Base-by-base conservation (phyloP, 2,797 vertebrate genomes). In the Catamblyrhynchus diadema region DNA sequence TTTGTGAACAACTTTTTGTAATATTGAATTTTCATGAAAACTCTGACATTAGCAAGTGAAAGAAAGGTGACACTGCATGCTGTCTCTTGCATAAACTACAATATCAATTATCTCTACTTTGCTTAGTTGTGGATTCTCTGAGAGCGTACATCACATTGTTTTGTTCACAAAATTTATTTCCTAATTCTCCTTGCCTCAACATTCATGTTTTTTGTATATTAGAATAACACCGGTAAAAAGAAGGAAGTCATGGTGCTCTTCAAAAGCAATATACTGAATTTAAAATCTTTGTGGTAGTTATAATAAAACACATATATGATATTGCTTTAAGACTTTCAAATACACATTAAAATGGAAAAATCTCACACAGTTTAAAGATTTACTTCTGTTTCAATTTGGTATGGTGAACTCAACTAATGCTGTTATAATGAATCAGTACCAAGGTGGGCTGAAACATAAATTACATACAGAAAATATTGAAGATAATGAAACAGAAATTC, bases 21-120 rank as follows among this genome's bases (percentile, higher is more conserved):
- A 67, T 65, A 69, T 19, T 87, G 56, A 80, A 85, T 92, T 95
- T 92, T 87, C 42, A 65, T 77, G 81, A 82, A 92, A 95, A 74
- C 14, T 72, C 19, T 83, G 54, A 45, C 15, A 53, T 57, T 80
- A 88, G 4, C 20, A 85, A 87, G 60, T 61, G 71, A 86, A 93
- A 79, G 42, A 75, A 92, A 91, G 48, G 53, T 93, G 78, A 85
- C 47, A 67, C 61, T 87, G 37, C 21, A 30, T 53, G n/a, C 30
- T 80, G 4, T 50, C 16, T 65, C 41, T 94, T 89, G 64, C 60
- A 72, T 77, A 85, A 86, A 82, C 16, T 67, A 75, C 70, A 84
- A 56, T 79, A 90, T 66, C 54, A 88, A 75, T 73, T 74, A 70
- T 42, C 23, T 61, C 18, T 80, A 1, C 20, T 84, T 39, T n/a